Conservation (phyloP, 2,888 invertebrate genomes). For the Diadegma fenestrale region DNA sequence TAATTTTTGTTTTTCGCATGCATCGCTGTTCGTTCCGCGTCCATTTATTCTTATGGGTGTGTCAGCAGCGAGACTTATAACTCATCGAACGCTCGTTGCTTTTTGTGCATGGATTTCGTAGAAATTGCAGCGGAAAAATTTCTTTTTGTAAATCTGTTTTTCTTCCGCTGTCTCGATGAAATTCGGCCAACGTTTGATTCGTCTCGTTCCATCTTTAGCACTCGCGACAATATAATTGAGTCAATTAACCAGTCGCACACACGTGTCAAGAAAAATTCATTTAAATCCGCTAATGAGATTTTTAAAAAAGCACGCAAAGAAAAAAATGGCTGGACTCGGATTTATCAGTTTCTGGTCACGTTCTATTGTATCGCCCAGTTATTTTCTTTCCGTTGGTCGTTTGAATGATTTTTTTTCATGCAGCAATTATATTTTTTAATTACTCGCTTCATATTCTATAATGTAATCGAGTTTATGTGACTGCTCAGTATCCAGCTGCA, state of each 20-base stretch:
- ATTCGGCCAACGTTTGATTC: background rate
- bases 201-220: background rate
- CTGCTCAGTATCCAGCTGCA: background rate
- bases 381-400: background rate
- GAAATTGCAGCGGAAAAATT: background rate
- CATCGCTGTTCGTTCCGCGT: conserved; percentile 46
- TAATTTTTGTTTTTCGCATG: conserved; percentile 26
- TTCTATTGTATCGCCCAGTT: background rate
- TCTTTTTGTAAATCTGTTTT: background rate
- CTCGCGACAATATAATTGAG: background rate
- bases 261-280: background rate
- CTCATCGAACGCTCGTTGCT: background rate
- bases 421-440: conserved; percentile 17
- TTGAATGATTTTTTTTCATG: background rate
- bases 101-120: background rate
- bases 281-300: background rate
- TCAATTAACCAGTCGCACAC: background rate
- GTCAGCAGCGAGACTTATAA: conserved; percentile 52
- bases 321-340: background rate
- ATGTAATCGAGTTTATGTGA: background rate
- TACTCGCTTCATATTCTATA: background rate
- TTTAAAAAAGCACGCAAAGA: background rate
- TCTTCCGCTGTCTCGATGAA: background rate
- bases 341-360: conserved; percentile 4
- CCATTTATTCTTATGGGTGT: conserved; percentile 57